A percentile compares a stretch with the other conserved stretches of the same genome.
These are phyloP conservation scores for Caretta caretta DNA, from an alignment of 2,113 vertebrate species.

Conservation along the genomic window DNA sequence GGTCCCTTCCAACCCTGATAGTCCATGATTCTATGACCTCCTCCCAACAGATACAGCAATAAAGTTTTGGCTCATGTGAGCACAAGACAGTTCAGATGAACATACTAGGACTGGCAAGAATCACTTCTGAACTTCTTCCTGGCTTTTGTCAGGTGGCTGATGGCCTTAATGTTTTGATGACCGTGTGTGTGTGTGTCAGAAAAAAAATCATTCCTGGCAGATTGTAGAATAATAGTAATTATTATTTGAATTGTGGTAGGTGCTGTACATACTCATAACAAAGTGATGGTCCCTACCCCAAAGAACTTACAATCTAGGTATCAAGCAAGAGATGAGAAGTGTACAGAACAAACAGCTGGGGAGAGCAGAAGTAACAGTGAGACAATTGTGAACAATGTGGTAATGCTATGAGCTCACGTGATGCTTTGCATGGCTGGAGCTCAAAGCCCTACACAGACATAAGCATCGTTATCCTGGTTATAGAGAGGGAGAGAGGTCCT, in stretches of 20 bases:
- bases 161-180: not conserved
- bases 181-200: fast-evolving
- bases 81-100: not conserved
- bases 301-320: not conserved
- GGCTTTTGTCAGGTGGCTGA: not conserved
- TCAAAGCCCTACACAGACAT: not conserved
- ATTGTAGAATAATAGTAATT: not conserved
- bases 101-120: not conserved
- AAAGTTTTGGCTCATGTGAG: not conserved
- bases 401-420: not conserved
- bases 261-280: not conserved
- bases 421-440: not conserved
- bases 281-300: not conserved
- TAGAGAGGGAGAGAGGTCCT: not conserved
- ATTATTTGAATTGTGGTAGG: not conserved
- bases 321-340: not conserved
- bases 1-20: no score
- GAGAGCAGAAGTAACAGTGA: not conserved
- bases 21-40: not conserved
- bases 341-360: not conserved
- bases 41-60: not conserved
- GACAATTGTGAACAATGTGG: not conserved
- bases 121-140: not conserved
- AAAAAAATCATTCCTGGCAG: not conserved
- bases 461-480: not conserved